Evolutionary conservation across 2,113 vertebrate genomes (phyloP).

Genomic region (Hepsetus odoe): DNA sequence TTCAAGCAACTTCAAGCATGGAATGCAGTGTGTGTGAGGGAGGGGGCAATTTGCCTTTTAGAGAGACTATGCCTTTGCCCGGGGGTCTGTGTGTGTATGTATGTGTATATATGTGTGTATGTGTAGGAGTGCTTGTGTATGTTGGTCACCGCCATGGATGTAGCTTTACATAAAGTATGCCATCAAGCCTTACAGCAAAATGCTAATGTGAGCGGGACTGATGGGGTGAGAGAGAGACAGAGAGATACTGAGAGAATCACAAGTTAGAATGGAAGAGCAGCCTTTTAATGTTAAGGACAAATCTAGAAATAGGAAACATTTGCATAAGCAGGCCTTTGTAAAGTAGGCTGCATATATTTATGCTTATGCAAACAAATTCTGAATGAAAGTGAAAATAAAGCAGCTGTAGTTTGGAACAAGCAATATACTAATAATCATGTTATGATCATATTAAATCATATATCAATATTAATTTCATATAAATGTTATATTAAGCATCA

Average conservation of each 20-base stretch:
- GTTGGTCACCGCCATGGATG: not conserved
- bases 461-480: too few relatives aligned
- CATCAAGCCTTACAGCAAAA: not conserved
- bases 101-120: slow-evolving; percentile 12
- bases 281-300: slow-evolving; percentile 1
- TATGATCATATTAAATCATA: too few relatives aligned
- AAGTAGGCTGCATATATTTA: not conserved
- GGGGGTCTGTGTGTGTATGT: not conserved
- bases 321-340: not conserved
- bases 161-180: not conserved
- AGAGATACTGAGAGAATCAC: not conserved
- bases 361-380: too few relatives aligned
- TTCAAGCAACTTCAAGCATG: slow-evolving; percentile 1
- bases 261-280: not conserved
- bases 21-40: not conserved
- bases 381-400: not conserved
- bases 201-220: not conserved
- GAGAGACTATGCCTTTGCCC: not conserved
- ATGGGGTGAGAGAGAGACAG: not conserved
- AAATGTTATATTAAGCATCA: too few relatives aligned
- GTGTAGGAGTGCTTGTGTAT: not conserved
- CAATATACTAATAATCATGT: too few relatives aligned
- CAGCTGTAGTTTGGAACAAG: too few relatives aligned
- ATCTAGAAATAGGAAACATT: not conserved
- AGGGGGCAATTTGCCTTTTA: not conserved